Evolutionary conservation across 2,113 vertebrate species (phyloP).

Genomic region (Paedocypris sp.): DNA sequence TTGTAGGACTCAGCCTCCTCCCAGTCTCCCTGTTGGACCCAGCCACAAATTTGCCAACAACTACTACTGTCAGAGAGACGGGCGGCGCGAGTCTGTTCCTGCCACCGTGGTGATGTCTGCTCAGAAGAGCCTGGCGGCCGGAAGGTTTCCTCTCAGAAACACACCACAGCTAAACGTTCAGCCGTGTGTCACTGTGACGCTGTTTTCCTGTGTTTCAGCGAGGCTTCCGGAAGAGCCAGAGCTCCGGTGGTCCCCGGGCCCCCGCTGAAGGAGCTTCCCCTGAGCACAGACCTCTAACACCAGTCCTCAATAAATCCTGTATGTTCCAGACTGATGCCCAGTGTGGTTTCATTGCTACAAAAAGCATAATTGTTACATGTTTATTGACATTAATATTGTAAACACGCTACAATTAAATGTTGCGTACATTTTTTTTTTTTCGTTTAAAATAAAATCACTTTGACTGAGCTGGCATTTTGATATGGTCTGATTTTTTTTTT

Average conservation of each 20-base stretch:
- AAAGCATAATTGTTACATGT: too few species aligned
- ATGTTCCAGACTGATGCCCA: too few species aligned
- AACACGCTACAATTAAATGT: too few species aligned
- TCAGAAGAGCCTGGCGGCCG: conserved; percentile 64
- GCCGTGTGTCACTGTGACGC: background rate
- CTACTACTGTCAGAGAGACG: conserved; percentile 79
- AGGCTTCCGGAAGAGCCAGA: conserved; percentile 53
- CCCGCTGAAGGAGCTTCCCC: conserved; percentile 49
- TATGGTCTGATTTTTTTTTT: too few species aligned
- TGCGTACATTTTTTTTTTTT: too few species aligned
- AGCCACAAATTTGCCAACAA: conserved; percentile 78
- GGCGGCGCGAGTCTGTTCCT: conserved; percentile 72
- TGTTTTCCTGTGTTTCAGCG: conserved; percentile 44
- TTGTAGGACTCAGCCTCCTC: conserved; percentile 74
- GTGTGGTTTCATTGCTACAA: too few species aligned
- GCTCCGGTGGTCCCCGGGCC: conserved; percentile 66
- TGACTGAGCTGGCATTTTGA: too few species aligned
- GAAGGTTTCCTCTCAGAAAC: conserved; percentile 73
- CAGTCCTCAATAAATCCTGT: too few species aligned
- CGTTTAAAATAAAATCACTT: too few species aligned
- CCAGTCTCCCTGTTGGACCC: conserved; percentile 75
- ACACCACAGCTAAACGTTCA: too few species aligned
- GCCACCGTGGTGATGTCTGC: conserved; percentile 65
- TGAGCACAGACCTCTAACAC: conserved; percentile 83
- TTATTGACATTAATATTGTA: too few species aligned